Evolutionary conservation across 2,113 vertebrate genomes (phyloP).

Genomic region (Cynopterus brachyotis): DNA sequence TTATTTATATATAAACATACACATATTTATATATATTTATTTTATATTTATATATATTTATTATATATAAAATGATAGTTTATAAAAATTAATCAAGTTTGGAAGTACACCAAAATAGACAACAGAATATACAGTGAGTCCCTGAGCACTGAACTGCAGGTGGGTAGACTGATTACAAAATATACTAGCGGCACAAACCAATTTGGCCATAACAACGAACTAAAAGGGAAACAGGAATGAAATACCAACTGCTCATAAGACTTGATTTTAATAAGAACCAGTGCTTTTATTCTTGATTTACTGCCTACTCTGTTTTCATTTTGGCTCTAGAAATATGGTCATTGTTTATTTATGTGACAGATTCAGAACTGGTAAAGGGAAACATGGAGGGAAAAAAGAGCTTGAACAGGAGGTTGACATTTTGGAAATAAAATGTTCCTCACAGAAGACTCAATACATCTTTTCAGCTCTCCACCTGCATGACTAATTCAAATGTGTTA

Average conservation of each 20-base stretch:
- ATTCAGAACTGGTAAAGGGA: conserved; percentile 34
- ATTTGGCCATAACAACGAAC: conserved; percentile 1
- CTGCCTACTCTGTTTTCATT: conserved; percentile 37
- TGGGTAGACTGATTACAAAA: background rate
- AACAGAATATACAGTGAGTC: background rate
- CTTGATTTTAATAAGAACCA: background rate
- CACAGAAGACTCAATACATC: background rate
- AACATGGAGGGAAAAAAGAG: background rate
- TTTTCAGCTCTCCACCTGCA: background rate
- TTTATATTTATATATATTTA: too few species aligned
- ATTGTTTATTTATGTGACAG: conserved; percentile 18
- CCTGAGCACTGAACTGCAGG: background rate
- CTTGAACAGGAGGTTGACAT: background rate
- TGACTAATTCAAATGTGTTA: background rate
- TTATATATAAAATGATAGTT: background rate
- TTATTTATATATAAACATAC: background rate
- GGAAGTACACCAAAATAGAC: background rate
- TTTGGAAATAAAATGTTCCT: conserved; percentile 36
- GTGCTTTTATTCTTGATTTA: conserved; percentile 32
- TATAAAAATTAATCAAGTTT: background rate
- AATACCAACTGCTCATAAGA: background rate
- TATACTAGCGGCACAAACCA: background rate
- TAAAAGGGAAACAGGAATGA: conserved; percentile 1
- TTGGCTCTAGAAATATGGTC: background rate
- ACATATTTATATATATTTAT: background rate